Conservation (phyloP, 2,888 invertebrate species). For the Coenonympha glycerion region DNA sequence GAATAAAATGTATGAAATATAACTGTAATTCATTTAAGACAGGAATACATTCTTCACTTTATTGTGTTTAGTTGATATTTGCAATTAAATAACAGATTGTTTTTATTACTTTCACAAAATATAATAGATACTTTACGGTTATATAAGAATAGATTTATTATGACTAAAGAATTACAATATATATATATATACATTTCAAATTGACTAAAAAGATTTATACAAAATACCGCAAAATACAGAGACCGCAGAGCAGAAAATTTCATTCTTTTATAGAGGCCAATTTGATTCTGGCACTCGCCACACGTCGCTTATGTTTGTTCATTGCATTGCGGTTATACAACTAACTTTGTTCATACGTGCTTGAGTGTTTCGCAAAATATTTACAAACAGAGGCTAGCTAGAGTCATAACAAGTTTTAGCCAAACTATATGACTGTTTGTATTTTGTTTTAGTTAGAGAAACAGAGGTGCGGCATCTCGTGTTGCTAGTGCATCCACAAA, state of each 20-base stretch:
- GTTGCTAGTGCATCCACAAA: not conserved
- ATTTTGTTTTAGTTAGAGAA: not conserved
- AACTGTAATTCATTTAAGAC: no score
- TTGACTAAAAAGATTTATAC: not conserved
- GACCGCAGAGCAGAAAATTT: not conserved
- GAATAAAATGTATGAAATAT: no score
- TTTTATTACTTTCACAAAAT: no score
- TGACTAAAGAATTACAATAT: no score
- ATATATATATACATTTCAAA: no score
- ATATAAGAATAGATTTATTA: no score
- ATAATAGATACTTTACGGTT: no score
- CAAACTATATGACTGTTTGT: not conserved
- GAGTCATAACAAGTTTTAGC: not conserved
- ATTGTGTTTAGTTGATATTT: no score
- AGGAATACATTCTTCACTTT: no score
- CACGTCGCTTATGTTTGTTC: not conserved
- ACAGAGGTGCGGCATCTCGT: not conserved
- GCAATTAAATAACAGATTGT: no score
- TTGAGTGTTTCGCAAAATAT: conserved; percentile 5
- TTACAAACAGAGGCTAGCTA: no score
- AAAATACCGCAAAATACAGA: not conserved
- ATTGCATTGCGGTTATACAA: not conserved
- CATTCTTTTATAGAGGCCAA: not conserved
- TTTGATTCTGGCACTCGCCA: not conserved
- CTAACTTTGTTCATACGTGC: not conserved